phyloP scores from a whole-genome alignment of 2,113 vertebrate genomes.

The Dipodomys ordii region DNA sequence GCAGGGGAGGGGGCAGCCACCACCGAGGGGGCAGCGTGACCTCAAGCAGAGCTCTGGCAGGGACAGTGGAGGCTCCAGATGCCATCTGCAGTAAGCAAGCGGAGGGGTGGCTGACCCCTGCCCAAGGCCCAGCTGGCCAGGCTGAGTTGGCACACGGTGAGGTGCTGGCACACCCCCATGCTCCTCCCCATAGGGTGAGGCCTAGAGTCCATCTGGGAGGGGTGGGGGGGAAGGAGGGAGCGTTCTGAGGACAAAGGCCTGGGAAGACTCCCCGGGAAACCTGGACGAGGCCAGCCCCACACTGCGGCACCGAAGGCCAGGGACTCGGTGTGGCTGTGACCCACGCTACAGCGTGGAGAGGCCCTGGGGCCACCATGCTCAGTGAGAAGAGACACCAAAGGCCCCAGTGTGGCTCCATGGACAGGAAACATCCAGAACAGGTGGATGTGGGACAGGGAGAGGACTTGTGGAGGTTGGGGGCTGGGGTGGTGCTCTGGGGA shows the following conservation, averaged over 20 bases:
- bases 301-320: background rate
- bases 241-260: background rate
- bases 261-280: background rate
- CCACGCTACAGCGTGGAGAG: accelerated
- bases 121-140: slow-evolving; percentile 26
- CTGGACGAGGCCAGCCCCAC: background rate
- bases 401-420: background rate
- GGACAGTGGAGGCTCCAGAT: background rate
- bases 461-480: accelerated
- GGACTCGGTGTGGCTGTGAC: background rate
- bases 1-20: background rate
- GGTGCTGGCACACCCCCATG: background rate
- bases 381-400: background rate
- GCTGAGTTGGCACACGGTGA: background rate
- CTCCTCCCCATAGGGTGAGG: background rate
- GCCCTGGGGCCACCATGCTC: accelerated
- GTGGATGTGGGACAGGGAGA: background rate
- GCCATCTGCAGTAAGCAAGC: background rate
- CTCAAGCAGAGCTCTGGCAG: background rate
- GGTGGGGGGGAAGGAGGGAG: background rate
- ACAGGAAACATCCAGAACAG: background rate
- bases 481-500: background rate
- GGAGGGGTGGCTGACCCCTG: slow-evolving; percentile 25
- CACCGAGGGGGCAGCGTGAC: background rate
- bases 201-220: background rate